These are phyloP conservation scores for Argyresthia goedartella DNA, from an alignment of 2,888 invertebrate genomes.

Conservation along the genomic window DNA sequence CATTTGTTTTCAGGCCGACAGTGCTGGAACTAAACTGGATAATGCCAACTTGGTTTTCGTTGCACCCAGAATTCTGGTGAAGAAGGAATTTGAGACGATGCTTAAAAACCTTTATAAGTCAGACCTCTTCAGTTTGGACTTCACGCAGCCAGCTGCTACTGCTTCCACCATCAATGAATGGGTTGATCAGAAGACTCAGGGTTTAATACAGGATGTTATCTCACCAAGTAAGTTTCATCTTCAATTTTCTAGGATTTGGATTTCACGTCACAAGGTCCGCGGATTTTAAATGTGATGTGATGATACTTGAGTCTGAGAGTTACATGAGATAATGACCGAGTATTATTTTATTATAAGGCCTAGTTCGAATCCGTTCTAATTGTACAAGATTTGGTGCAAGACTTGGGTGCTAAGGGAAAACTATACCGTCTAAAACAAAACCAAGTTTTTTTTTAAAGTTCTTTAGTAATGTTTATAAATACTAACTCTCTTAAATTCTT, in stretches of 20 bases:
- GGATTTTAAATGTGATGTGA: no score
- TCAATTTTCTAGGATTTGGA: no score
- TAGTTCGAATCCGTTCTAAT: no score
- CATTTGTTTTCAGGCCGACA: constrained; percentile 30
- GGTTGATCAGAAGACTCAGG: constrained; percentile 68
- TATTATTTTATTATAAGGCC: no score
- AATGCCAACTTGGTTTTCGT: constrained; percentile 64
- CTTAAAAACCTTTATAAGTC: constrained; percentile 61
- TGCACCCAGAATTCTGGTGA: constrained; percentile 42
- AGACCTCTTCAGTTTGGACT: constrained; percentile 61
- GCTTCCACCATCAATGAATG: constrained; percentile 70
- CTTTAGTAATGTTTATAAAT: no score
- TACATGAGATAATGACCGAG: no score
- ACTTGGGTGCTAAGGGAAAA: no score
- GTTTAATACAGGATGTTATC: constrained; percentile 66
- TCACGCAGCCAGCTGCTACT: constrained; percentile 43
- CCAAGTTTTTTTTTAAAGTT: no score
- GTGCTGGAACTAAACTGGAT: constrained; percentile 35
- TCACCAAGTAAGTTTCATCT: constrained; percentile 49
- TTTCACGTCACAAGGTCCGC: no score
- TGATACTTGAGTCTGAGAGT: no score
- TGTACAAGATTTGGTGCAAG: no score
- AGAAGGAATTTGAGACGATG: constrained; percentile 47
- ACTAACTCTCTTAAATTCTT: neutral
- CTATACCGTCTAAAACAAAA: no score